Conservation (phyloP, 2,888 invertebrate species). For the Nomada lathburiana region DNA sequence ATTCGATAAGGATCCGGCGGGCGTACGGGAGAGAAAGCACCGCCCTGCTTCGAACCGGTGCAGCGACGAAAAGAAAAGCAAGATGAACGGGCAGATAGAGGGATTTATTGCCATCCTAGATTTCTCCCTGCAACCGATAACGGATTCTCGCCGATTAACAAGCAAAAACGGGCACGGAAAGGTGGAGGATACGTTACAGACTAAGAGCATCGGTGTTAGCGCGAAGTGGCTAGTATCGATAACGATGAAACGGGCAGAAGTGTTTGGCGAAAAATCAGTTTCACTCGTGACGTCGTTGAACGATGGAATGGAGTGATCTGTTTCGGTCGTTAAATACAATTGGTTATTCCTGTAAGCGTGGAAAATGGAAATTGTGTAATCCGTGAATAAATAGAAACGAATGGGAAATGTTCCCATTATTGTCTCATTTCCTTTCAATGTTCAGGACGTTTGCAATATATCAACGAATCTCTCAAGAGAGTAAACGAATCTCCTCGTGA, state of each 20-base stretch:
- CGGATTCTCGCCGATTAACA: constrained; percentile 59
- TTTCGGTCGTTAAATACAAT: background rate
- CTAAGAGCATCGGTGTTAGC: background rate
- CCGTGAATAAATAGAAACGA: background rate
- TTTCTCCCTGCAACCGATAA: constrained; percentile 42
- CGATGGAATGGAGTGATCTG: background rate
- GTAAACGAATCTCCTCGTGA: constrained; percentile 1
- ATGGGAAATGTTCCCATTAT: too few species aligned
- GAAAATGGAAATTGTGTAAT: too few species aligned
- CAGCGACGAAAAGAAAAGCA: constrained; percentile 54
- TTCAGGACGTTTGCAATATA: background rate
- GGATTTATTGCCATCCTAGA: constrained; percentile 61
- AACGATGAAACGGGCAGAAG: background rate
- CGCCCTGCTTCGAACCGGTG: constrained; percentile 32
- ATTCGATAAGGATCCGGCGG: constrained; percentile 66
- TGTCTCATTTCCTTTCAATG: too few species aligned
- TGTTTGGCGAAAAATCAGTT: background rate
- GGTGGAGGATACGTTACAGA: constrained; percentile 31
- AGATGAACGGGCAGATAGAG: constrained; percentile 62
- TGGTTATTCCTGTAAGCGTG: background rate
- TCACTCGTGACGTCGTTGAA: background rate
- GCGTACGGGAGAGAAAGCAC: constrained; percentile 20
- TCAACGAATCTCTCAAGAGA: background rate
- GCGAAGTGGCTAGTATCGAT: constrained; percentile 18
- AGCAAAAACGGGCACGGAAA: constrained; percentile 28